Conservation (phyloP, 2,888 invertebrate species). For the Andricus curvator region DNA sequence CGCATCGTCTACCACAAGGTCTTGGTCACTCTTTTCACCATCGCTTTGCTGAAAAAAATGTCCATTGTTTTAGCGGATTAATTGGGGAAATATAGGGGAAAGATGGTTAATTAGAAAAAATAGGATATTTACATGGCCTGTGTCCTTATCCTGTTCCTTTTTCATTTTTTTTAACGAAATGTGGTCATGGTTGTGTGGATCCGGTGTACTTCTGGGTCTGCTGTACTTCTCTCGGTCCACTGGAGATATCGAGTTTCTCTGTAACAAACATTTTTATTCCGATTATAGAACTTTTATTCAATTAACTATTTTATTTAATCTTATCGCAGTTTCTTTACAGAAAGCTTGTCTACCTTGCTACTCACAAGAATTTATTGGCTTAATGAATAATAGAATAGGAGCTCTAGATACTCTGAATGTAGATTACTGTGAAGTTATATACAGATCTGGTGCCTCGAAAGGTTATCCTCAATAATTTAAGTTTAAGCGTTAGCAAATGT, state of each 20-base stretch:
- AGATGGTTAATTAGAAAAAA: background rate
- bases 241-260: slow-evolving; percentile 93
- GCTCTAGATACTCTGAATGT: slow-evolving; percentile 1
- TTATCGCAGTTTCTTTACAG: background rate
- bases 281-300: background rate
- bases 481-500: background rate
- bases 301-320: background rate
- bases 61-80: slow-evolving; percentile 47
- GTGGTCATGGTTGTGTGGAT: slow-evolving; percentile 83
- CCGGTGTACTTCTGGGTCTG: slow-evolving; percentile 88
- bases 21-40: slow-evolving; percentile 93
- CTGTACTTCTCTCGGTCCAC: slow-evolving; percentile 86
- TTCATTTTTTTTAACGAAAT: slow-evolving; percentile 86
- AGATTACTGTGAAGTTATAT: slow-evolving; percentile 1
- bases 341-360: background rate
- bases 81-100: background rate
- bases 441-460: too few relatives aligned
- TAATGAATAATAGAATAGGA: background rate
- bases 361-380: background rate
- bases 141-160: slow-evolving; percentile 87
- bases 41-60: slow-evolving; percentile 84
- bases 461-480: background rate
- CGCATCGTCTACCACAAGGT: slow-evolving; percentile 96
- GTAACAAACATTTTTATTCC: slow-evolving; percentile 71
- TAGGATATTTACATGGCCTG: slow-evolving; percentile 85